Conservation (phyloP, 2,888 invertebrate species). For the Automeris io region DNA sequence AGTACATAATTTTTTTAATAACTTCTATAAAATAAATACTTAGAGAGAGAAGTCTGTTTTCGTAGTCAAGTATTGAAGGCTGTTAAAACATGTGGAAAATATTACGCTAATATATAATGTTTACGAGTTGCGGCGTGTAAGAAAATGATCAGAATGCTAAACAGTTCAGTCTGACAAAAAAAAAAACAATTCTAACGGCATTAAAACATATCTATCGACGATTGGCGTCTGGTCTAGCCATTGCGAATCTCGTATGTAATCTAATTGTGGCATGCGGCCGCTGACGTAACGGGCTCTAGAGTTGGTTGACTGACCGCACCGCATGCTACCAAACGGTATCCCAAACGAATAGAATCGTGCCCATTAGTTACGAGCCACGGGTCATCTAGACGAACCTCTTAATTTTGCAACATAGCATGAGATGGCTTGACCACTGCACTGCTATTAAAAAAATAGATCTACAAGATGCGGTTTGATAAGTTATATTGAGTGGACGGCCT, state of each 20-base stretch:
- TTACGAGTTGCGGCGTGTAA: constrained; percentile 30
- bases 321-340: constrained; percentile 56
- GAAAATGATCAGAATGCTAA: constrained; percentile 39
- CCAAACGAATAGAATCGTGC: constrained; percentile 42
- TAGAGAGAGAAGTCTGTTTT: constrained; percentile 8
- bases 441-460: constrained; percentile 36
- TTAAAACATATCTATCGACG: constrained; percentile 52
- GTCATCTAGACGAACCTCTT: constrained; percentile 34
- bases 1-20: no score
- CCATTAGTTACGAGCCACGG: constrained; percentile 32
- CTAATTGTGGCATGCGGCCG: constrained; percentile 66
- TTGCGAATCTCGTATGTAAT: constrained; percentile 60
- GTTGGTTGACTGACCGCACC: constrained; percentile 70
- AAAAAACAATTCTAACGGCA: constrained; percentile 65
- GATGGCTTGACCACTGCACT: constrained; percentile 40
- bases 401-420: constrained; percentile 43
- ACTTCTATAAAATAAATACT: no score
- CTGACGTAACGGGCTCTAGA: constrained; percentile 67
- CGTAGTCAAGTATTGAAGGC: constrained; percentile 18
- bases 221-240: constrained; percentile 60
- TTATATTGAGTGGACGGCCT: constrained; percentile 31
- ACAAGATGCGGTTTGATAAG: constrained; percentile 32
- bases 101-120: constrained; percentile 24
- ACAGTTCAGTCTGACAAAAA: constrained; percentile 40
- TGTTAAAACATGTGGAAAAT: constrained; percentile 14